A percentile compares a stretch with the other conserved stretches of the same genome.
Evolutionary conservation across 2,888 invertebrate genomes (phyloP).

Genomic region (Plebejus argus): DNA sequence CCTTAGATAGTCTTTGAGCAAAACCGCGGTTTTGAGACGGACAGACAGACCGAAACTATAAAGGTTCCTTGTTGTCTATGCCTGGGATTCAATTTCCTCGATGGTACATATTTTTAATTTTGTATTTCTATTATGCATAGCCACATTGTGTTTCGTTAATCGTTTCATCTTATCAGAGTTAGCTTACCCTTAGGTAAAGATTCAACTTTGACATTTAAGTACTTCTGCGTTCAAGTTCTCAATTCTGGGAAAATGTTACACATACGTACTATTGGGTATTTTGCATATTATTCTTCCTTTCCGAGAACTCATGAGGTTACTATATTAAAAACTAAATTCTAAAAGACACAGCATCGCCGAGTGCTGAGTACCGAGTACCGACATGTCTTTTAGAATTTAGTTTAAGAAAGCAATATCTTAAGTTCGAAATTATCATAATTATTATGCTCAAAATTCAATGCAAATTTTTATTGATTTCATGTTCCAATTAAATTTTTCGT

Average conservation of each 20-base stretch:
- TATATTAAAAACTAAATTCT: not conserved
- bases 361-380: too few species aligned
- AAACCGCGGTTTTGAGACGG: too few species aligned
- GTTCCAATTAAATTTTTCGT: too few species aligned
- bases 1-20: too few species aligned
- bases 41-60: too few species aligned
- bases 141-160: too few species aligned
- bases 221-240: not conserved
- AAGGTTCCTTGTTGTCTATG: too few species aligned
- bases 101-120: not conserved
- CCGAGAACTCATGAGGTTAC: not conserved
- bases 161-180: not conserved
- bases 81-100: too few species aligned
- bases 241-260: not conserved
- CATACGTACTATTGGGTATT: not conserved
- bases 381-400: not conserved
- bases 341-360: not conserved
- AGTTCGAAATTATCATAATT: too few species aligned
- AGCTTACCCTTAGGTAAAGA: not conserved
- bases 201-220: slow-evolving; percentile 2
- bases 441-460: too few species aligned
- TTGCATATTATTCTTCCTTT: not conserved
- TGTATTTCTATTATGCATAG: not conserved
- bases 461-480: too few species aligned
- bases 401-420: too few species aligned